These are phyloP conservation scores for Meloidogyne hapla DNA, from an alignment of 1,140 invertebrate genomes.

Conservation along the genomic window DNA sequence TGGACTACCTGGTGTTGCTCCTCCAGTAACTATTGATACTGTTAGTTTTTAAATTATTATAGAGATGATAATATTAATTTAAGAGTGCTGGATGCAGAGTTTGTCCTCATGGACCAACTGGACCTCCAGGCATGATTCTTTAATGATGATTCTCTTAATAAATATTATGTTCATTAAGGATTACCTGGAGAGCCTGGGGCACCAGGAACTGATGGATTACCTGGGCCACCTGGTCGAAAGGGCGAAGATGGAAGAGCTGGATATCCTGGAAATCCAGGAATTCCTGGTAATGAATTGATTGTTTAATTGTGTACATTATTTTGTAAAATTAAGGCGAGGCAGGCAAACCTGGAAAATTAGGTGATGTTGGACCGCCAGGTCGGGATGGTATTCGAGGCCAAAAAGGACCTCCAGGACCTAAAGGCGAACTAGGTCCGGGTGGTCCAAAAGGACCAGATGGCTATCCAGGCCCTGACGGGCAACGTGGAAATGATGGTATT, in stretches of 20 bases:
- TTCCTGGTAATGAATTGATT: slow-evolving; percentile 21
- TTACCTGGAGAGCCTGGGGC: slow-evolving; percentile 36
- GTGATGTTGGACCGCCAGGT: slow-evolving; percentile 43
- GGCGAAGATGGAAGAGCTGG: slow-evolving; percentile 48
- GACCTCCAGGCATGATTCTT: slow-evolving; percentile 24
- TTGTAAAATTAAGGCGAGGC: slow-evolving; percentile 26
- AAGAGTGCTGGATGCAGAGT: slow-evolving; percentile 58
- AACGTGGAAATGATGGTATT: slow-evolving; percentile 50
- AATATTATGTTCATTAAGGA: neutral
- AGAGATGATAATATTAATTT: slow-evolving; percentile 15
- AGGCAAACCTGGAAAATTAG: slow-evolving; percentile 46
- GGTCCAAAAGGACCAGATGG: slow-evolving; percentile 36
- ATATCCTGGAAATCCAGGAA: slow-evolving; percentile 48
- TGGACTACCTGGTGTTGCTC: slow-evolving; percentile 58
- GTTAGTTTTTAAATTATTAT: slow-evolving; percentile 28
- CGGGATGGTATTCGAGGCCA: slow-evolving; percentile 45
- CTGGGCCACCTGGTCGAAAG: slow-evolving; percentile 34
- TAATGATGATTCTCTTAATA: too few relatives aligned
- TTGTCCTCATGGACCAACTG: slow-evolving; percentile 45
- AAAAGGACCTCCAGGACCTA: slow-evolving; percentile 42
- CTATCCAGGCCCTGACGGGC: slow-evolving; percentile 48
- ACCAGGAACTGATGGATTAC: slow-evolving; percentile 39
- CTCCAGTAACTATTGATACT: slow-evolving; percentile 59
- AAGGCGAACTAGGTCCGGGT: slow-evolving; percentile 36
- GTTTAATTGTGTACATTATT: neutral